Evolutionary conservation across 2,113 vertebrate species (phyloP).

Genomic region (Oncorhynchus clarkii): DNA sequence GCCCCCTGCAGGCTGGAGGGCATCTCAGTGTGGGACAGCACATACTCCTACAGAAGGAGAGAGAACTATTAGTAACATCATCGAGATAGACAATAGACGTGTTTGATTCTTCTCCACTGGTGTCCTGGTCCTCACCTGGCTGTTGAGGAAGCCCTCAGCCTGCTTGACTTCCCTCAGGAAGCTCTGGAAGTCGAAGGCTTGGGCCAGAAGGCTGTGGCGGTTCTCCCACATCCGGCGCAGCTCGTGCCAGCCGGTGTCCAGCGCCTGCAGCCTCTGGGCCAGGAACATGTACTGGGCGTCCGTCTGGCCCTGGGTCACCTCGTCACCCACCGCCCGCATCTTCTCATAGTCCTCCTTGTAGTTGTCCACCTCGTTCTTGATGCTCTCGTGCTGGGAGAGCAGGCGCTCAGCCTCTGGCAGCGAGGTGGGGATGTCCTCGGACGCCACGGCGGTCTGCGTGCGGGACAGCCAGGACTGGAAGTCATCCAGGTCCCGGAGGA

Average conservation of each 20-base stretch:
- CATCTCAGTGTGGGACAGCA: slow-evolving; percentile 91
- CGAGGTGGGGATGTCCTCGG: slow-evolving; percentile 87
- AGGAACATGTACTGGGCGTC: slow-evolving; percentile 89
- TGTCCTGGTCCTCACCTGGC: slow-evolving; percentile 76
- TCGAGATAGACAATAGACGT: rapidly evolving
- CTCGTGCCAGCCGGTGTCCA: slow-evolving; percentile 92
- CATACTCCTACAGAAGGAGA: slow-evolving; percentile 80
- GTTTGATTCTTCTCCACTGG: background rate
- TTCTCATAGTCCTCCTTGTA: slow-evolving; percentile 86
- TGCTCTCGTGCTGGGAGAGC: slow-evolving; percentile 83
- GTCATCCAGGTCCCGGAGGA: slow-evolving; percentile 88
- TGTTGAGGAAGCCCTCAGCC: slow-evolving; percentile 89
- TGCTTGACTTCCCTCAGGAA: slow-evolving; percentile 91
- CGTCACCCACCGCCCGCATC: slow-evolving; percentile 82
- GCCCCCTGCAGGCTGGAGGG: slow-evolving; percentile 84
- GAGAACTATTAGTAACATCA: background rate
- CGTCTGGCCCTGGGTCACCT: slow-evolving; percentile 86
- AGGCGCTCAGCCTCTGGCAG: slow-evolving; percentile 84
- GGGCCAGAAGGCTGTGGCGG: slow-evolving; percentile 84
- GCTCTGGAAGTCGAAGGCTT: slow-evolving; percentile 86
- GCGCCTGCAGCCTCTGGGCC: slow-evolving; percentile 85
- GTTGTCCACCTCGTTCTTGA: slow-evolving; percentile 90
- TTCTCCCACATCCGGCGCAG: slow-evolving; percentile 92
- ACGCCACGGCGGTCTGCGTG: slow-evolving; percentile 87
- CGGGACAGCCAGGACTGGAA: slow-evolving; percentile 92